Base-by-base conservation (phyloP, 2,797 vertebrate genomes). In the Chaunax sp. region DNA sequence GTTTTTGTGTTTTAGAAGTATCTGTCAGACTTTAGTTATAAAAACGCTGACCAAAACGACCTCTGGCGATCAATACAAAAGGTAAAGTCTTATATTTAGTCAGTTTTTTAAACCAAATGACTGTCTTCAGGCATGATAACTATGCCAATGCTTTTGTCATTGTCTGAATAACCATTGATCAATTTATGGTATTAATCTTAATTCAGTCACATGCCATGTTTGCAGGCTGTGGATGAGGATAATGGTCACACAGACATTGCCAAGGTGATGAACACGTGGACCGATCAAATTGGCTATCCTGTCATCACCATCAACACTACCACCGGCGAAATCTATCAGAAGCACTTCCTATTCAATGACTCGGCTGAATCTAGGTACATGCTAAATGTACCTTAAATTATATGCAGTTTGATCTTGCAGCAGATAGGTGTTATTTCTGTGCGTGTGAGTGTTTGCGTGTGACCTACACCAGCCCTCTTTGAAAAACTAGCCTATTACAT, bases 251-350 rank as follows among this genome's bases (percentile, higher is more conserved):
- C 65, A 0, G 0, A 85, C 0, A 51, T 94, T 47, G 37, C 70
- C 1, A 1, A 1, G 3, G 2, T 93, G 9, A 93, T 95, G 93
- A 14, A 77, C 5, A 50, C 52, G 0, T 95, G 94, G 94, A 92
- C 81, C 4, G 77, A 68, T 18, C 92, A 94, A 57, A 80, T 3
- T 19, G 94, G 94, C 7, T 95, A 84, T 70, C 94, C 94, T 9
- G 83, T 95, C 53, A 38, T 95, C 61, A 92, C 79, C 49, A 93
- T 95, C 69, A 88, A 92, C 83, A 95, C 93, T 1, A 82, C 13
- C 13, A 62, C 5, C 1, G 94, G 94, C 49, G 37, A 69, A 0
- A n/a, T 80, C 35, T 13, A 37, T 38, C 94, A 95, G 89, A 85
- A 87, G 40, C 93, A 82, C 2, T 95, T 94, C 68, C 80, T 93